These are phyloP conservation scores for Colostygia pectinataria DNA, from an alignment of 2,888 invertebrate species.

Conservation along the genomic window DNA sequence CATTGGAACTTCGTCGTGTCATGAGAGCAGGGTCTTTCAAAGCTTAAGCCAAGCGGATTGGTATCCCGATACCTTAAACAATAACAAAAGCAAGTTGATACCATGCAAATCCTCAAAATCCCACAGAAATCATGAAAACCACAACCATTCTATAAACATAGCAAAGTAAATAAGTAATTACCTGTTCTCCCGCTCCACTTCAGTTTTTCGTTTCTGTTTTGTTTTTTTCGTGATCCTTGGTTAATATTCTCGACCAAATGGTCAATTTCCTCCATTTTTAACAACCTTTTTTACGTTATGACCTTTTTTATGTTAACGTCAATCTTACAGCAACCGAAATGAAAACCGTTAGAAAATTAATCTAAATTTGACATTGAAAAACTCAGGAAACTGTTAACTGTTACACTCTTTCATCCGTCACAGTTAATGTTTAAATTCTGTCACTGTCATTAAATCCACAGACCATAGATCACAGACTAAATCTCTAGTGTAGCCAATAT, in stretches of 20 bases:
- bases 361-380: background rate
- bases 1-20: conserved; percentile 2
- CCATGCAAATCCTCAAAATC: background rate
- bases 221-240: conserved; percentile 5
- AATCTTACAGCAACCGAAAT: conserved; percentile 1
- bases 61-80: conserved; percentile 1
- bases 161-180: conserved; percentile 6
- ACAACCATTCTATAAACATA: conserved; percentile 5
- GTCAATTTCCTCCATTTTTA: conserved; percentile 5
- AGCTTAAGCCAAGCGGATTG: conserved; percentile 1
- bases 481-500: conserved; percentile 4
- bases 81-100: background rate
- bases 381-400: background rate
- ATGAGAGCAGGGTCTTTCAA: conserved; percentile 4
- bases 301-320: background rate
- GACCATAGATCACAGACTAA: conserved; percentile 3
- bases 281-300: conserved; percentile 1
- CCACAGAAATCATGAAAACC: conserved; percentile 4
- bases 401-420: conserved; percentile 3
- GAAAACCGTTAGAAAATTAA: background rate
- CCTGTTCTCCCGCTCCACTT: conserved; percentile 5
- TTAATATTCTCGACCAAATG: conserved; percentile 4
- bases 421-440: background rate
- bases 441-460: conserved; percentile 1
- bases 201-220: conserved; percentile 5